A percentile compares a stretch with the other conserved stretches of the same genome.
Evolutionary conservation across 2,888 invertebrate species (phyloP).

Genomic region (Apodemia zela): DNA sequence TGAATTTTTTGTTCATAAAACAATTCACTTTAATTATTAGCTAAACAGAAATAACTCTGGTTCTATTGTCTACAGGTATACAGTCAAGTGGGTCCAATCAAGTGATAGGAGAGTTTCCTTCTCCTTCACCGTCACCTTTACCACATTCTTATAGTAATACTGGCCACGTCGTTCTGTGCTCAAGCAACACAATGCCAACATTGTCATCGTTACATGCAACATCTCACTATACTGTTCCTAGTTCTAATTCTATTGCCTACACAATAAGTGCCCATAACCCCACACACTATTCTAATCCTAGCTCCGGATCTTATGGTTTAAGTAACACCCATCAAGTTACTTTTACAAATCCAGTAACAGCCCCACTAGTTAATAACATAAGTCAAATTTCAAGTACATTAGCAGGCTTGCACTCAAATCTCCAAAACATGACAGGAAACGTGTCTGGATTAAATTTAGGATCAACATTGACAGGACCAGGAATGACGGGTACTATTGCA

Average conservation of each 20-base stretch:
- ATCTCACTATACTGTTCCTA: slow-evolving; percentile 68
- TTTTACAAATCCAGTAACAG: slow-evolving; percentile 73
- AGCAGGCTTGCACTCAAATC: slow-evolving; percentile 70
- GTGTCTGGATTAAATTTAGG: slow-evolving; percentile 67
- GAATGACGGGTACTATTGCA: slow-evolving; percentile 72
- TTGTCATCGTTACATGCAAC: slow-evolving; percentile 74
- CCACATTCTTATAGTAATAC: slow-evolving; percentile 76
- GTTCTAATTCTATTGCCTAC: slow-evolving; percentile 72
- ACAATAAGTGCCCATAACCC: slow-evolving; percentile 76
- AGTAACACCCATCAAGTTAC: slow-evolving; percentile 75
- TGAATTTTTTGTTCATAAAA: neutral
- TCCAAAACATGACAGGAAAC: slow-evolving; percentile 68
- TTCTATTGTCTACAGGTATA: slow-evolving; percentile 60
- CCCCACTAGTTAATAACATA: slow-evolving; percentile 72
- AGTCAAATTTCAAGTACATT: slow-evolving; percentile 73
- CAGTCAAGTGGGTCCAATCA: slow-evolving; percentile 86
- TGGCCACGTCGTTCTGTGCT: slow-evolving; percentile 73
- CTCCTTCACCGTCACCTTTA: slow-evolving; percentile 80
- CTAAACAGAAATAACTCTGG: slow-evolving; percentile 21
- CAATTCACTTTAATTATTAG: neutral
- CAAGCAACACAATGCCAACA: slow-evolving; percentile 84
- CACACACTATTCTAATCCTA: slow-evolving; percentile 75
- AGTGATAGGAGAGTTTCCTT: slow-evolving; percentile 84
- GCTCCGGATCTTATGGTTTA: slow-evolving; percentile 69
- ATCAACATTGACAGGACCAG: slow-evolving; percentile 63